A percentile compares a stretch with the other conserved stretches of the same genome.
Evolutionary conservation across 2,797 vertebrate genomes (phyloP).

Genomic region (Gastrophryne carolinensis): DNA sequence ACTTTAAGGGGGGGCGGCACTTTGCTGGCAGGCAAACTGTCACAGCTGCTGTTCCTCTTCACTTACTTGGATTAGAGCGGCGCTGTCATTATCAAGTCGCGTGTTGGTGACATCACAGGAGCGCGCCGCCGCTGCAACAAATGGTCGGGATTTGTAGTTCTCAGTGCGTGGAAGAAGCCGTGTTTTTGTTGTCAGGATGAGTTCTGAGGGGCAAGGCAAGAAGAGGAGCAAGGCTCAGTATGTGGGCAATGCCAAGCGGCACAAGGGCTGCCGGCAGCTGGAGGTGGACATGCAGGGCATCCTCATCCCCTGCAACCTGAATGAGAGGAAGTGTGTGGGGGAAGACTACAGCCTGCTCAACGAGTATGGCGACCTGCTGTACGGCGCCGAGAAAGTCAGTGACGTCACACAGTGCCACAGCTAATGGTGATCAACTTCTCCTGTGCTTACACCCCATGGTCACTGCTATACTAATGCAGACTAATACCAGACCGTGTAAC

Average conservation of each 20-base stretch:
- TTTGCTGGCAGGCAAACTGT: no score
- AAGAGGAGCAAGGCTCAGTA: constrained; percentile 75
- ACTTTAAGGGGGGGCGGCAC: no score
- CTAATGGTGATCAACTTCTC: no score
- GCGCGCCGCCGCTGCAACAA: constrained; percentile 10
- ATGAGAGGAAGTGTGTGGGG: constrained; percentile 87
- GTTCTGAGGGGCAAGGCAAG: constrained; percentile 55
- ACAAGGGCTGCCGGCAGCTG: constrained; percentile 74
- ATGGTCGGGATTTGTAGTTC: neutral
- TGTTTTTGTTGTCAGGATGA: neutral
- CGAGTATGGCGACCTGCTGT: constrained; percentile 87
- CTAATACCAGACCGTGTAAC: no score
- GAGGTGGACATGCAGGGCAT: constrained; percentile 90
- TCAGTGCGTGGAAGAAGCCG: neutral
- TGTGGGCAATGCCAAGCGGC: constrained; percentile 64
- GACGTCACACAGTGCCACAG: neutral
- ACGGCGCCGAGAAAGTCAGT: constrained; percentile 85
- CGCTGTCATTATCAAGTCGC: no score
- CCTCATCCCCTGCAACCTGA: constrained; percentile 96
- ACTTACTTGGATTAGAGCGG: no score
- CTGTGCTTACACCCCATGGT: no score
- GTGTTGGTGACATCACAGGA: neutral
- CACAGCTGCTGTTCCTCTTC: no score
- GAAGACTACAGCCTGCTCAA: constrained; percentile 89
- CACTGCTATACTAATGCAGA: no score